Percentiles rank a stretch among this genome's conserved stretches.
These are phyloP conservation scores for Thunnus maccoyii DNA, from an alignment of 2,113 vertebrate genomes.

Conservation along the genomic window DNA sequence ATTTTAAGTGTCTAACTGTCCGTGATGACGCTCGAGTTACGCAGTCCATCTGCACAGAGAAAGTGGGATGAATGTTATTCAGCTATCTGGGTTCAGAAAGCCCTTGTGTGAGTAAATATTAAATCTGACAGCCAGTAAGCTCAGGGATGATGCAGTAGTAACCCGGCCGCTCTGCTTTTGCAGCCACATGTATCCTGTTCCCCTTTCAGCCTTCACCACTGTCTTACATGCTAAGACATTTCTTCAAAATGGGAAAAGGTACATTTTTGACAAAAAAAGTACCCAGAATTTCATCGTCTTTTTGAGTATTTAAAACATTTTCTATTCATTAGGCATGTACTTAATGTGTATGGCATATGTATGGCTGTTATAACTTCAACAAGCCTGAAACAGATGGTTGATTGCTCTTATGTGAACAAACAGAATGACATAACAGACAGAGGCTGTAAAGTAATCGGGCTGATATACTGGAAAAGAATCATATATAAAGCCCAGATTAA, in stretches of 20 bases:
- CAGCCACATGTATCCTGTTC: background rate
- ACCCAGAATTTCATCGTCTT: background rate
- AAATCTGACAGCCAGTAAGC: slow-evolving; percentile 44
- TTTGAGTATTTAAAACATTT: background rate
- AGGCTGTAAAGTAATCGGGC: slow-evolving; percentile 34
- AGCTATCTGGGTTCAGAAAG: slow-evolving; percentile 11
- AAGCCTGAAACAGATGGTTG: slow-evolving; percentile 44
- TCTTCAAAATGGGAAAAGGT: background rate
- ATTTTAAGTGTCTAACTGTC: slow-evolving; percentile 23
- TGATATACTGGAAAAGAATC: slow-evolving; percentile 31
- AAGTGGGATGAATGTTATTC: background rate
- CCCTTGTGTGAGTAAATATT: slow-evolving; percentile 15
- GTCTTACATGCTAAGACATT: background rate
- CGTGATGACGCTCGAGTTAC: background rate
- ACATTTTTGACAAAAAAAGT: rapidly evolving
- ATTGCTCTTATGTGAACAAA: slow-evolving; percentile 42
- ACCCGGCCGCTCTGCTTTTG: slow-evolving; percentile 2
- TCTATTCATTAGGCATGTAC: background rate
- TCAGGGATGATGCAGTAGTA: slow-evolving; percentile 17
- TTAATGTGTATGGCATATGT: slow-evolving; percentile 24
- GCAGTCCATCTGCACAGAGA: slow-evolving; percentile 13
- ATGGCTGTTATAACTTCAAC: slow-evolving; percentile 6
- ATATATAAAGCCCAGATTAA: slow-evolving; percentile 46
- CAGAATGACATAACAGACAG: slow-evolving; percentile 23
- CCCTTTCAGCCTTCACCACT: background rate